Conservation (phyloP, 2,113 vertebrate species). For the Emydura subglobosa region DNA sequence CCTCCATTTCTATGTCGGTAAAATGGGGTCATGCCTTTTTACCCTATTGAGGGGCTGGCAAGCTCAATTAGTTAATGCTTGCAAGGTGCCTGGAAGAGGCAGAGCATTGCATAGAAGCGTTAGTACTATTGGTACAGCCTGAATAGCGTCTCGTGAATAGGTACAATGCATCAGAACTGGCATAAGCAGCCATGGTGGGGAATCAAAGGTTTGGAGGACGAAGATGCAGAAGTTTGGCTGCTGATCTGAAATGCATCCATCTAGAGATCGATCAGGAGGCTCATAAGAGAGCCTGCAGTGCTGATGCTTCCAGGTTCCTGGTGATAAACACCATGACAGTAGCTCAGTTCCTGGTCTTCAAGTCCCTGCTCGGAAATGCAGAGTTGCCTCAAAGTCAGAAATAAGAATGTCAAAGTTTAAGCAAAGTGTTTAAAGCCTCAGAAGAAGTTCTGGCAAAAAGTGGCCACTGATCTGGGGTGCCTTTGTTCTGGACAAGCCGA, state of each 20-base stretch:
- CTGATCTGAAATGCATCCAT: background rate
- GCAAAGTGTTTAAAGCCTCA: background rate
- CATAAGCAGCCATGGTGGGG: background rate
- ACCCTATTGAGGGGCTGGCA: accelerated
- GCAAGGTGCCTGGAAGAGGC: background rate
- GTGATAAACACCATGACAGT: background rate
- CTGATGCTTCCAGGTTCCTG: background rate
- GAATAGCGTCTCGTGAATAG: background rate
- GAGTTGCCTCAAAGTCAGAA: background rate
- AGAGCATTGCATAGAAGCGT: background rate
- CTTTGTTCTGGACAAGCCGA: background rate
- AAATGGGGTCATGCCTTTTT: background rate
- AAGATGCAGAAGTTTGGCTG: background rate
- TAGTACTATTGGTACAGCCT: background rate
- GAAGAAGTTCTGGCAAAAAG: background rate
- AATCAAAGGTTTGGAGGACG: background rate
- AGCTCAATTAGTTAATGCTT: background rate
- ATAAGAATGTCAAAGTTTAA: background rate
- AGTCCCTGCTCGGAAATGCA: background rate
- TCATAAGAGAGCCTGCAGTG: background rate
- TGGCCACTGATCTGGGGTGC: background rate
- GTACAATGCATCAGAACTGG: background rate
- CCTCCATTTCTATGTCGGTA: background rate
- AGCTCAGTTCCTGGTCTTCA: background rate
- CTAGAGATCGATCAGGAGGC: background rate